Evolutionary conservation across 2,888 invertebrate species (phyloP).

Genomic region (Mellilla xanthometata): DNA sequence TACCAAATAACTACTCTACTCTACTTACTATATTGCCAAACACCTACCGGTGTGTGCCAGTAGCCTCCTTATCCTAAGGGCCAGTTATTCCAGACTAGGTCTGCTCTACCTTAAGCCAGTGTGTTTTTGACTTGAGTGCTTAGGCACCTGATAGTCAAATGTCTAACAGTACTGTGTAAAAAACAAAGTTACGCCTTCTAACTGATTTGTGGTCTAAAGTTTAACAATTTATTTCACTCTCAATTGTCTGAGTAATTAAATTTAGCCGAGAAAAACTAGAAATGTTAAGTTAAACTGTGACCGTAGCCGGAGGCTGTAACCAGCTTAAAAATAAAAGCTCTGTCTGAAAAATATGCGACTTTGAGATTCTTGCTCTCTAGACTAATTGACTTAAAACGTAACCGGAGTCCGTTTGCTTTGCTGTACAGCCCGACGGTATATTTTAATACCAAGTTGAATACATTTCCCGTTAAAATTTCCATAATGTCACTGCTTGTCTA

Average conservation of each 20-base stretch:
- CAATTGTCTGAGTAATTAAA: not conserved
- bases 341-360: slow-evolving; percentile 26
- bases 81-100: no score
- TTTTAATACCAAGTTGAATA: slow-evolving; percentile 50
- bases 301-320: slow-evolving; percentile 2
- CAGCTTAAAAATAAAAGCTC: slow-evolving; percentile 12
- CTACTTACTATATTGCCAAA: no score
- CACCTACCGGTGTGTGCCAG: no score
- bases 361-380: slow-evolving; percentile 31
- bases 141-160: no score
- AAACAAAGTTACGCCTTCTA: no score
- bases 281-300: slow-evolving; percentile 3
- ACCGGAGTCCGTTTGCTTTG: slow-evolving; percentile 57
- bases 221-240: no score
- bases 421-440: slow-evolving; percentile 45
- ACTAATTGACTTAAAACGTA: slow-evolving; percentile 57
- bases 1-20: no score
- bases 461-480: slow-evolving; percentile 19
- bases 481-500: slow-evolving; percentile 13
- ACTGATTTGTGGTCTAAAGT: no score
- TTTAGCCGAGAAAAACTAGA: not conserved
- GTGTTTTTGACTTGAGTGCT: no score
- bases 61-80: no score
- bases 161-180: no score
- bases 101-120: no score